Conservation (phyloP, 1,140 invertebrate species). For the Procambarus virginalis region DNA sequence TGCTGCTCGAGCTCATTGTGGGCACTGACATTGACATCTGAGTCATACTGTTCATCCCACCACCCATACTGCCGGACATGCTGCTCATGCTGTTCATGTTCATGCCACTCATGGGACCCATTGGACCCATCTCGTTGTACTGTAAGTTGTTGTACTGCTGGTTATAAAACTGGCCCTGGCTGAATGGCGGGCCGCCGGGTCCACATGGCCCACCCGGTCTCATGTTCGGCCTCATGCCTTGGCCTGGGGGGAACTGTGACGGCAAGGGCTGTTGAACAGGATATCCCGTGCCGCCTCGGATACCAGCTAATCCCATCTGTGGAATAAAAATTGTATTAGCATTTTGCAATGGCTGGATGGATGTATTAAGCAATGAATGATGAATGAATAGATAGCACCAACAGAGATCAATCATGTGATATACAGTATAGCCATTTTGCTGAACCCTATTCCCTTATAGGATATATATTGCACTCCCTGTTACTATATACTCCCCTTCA, state of each 20-base stretch:
- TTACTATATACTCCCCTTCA: too few species aligned
- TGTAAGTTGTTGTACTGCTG: constrained; percentile 73
- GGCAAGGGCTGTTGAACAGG: constrained; percentile 70
- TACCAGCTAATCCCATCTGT: constrained; percentile 66
- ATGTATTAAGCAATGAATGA: too few species aligned
- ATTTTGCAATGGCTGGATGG: not conserved
- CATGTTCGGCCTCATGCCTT: constrained; percentile 66
- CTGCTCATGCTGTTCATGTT: constrained; percentile 72
- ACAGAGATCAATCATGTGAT: too few species aligned
- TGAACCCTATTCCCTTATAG: too few species aligned
- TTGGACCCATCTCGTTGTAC: constrained; percentile 75
- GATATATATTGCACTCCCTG: too few species aligned
- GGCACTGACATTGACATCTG: constrained; percentile 36
- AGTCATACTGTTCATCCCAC: constrained; percentile 43
- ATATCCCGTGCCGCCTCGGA: constrained; percentile 58
- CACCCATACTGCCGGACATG: constrained; percentile 59
- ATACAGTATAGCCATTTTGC: too few species aligned
- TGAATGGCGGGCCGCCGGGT: constrained; percentile 64
- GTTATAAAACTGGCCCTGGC: constrained; percentile 62
- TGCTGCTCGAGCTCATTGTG: constrained; percentile 60
- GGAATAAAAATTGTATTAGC: not conserved
- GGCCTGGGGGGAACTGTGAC: constrained; percentile 70
- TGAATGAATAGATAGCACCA: too few species aligned
- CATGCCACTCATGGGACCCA: constrained; percentile 75
- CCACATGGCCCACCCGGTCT: constrained; percentile 59